Conservation (phyloP, 2,797 vertebrate genomes). For the Rhyacichthys aspro region DNA sequence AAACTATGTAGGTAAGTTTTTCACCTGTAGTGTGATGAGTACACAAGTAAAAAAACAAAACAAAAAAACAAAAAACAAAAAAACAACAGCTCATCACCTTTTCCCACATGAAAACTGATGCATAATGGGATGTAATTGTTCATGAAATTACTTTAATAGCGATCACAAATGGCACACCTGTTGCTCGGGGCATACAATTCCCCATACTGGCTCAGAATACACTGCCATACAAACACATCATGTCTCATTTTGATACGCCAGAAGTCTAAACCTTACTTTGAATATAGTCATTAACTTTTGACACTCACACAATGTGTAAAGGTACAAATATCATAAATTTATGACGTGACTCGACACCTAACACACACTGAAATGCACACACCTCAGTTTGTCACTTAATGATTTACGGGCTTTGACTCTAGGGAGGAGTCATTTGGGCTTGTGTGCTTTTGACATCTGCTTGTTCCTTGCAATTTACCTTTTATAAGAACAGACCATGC, state of each 20-base stretch:
- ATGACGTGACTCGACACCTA: background rate
- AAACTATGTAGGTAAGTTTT: too few species aligned
- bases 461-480: slow-evolving; percentile 20
- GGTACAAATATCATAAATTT: too few species aligned
- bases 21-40: background rate
- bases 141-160: slow-evolving; percentile 66
- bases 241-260: background rate
- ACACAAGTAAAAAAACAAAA: slow-evolving; percentile 39
- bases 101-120: slow-evolving; percentile 34
- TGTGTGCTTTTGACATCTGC: slow-evolving; percentile 28
- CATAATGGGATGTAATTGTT: slow-evolving; percentile 69
- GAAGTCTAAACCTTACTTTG: background rate
- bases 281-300: background rate
- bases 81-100: slow-evolving; percentile 14
- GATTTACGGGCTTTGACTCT: slow-evolving; percentile 38
- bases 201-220: slow-evolving; percentile 8
- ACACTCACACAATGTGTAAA: too few species aligned
- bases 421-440: slow-evolving; percentile 34
- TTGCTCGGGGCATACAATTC: slow-evolving; percentile 45
- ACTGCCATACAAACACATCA: slow-evolving; percentile 6
- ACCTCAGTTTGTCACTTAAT: background rate
- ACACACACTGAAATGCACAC: background rate
- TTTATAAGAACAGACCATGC: slow-evolving; percentile 44
- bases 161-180: slow-evolving; percentile 61
- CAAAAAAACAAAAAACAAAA: too few species aligned